These are phyloP conservation scores for Synaphobranchus kaupii DNA, from an alignment of 2,797 vertebrate species.

Conservation along the genomic window DNA sequence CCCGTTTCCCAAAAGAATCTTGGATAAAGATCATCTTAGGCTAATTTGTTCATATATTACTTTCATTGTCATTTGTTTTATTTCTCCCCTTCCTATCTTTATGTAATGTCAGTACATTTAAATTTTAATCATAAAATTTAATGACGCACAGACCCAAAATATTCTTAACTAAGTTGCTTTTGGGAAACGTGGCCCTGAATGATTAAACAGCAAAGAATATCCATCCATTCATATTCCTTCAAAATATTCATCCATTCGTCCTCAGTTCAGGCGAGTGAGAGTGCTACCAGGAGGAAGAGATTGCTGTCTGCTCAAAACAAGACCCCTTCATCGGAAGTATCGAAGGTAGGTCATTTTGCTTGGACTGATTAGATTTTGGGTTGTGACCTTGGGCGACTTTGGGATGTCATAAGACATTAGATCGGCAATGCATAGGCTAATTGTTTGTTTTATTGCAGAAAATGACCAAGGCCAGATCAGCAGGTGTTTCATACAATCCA, in stretches of 20 bases:
- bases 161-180: no score
- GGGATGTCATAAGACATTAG: not conserved
- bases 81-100: no score
- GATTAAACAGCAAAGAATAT: no score
- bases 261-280: constrained; percentile 7
- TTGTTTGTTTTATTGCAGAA: constrained; percentile 12
- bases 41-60: no score
- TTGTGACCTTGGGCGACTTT: not conserved
- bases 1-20: no score
- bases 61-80: no score
- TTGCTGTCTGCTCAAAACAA: constrained; percentile 13
- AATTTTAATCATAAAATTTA: no score
- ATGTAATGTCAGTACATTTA: no score
- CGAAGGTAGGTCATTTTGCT: constrained; percentile 14
- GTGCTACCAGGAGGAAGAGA: constrained; percentile 13
- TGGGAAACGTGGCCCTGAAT: no score
- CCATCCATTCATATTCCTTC: not conserved
- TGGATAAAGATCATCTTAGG: no score
- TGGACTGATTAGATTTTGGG: not conserved
- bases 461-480: constrained; percentile 28
- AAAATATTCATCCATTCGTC: not conserved
- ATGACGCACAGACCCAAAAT: no score
- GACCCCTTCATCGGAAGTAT: not conserved
- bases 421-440: not conserved
- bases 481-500: not conserved